Percentiles rank a stretch among this genome's conserved stretches.
phyloP scores from a whole-genome alignment of 2,797 vertebrate genomes.

The Parauchenoglanis ngamensis region DNA sequence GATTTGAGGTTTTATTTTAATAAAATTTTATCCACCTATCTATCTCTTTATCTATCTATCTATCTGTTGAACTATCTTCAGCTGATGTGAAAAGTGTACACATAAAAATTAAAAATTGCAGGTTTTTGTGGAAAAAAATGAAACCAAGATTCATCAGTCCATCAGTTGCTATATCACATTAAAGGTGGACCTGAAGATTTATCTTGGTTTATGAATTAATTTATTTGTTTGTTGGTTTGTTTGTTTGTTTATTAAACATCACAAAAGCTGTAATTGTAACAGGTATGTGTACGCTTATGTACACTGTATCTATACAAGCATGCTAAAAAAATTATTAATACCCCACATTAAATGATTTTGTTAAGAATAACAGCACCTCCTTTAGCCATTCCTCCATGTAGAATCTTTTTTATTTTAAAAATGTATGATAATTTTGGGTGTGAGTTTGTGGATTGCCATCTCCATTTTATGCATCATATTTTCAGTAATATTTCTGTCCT shows the following conservation, averaged over 20 bases:
- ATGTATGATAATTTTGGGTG: background rate
- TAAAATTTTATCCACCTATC: background rate
- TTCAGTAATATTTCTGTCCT: background rate
- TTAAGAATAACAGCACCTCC: background rate
- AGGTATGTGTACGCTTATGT: background rate
- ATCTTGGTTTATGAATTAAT: background rate
- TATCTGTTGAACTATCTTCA: background rate
- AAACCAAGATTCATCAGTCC: background rate
- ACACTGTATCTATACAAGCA: background rate
- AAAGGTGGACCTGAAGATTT: background rate
- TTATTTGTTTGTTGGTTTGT: no score
- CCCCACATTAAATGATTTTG: background rate
- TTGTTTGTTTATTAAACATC: background rate
- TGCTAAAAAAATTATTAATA: no score
- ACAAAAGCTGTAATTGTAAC: background rate
- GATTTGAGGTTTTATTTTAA: background rate
- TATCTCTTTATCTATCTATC: background rate
- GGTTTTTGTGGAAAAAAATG: background rate
- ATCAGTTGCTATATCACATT: background rate
- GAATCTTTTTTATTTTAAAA: background rate
- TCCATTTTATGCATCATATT: background rate
- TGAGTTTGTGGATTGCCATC: background rate
- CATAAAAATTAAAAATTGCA: background rate
- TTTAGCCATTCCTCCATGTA: background rate
- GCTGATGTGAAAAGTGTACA: background rate